Base-by-base conservation (phyloP, 2,113 vertebrate genomes). In the Daboia siamensis region DNA sequence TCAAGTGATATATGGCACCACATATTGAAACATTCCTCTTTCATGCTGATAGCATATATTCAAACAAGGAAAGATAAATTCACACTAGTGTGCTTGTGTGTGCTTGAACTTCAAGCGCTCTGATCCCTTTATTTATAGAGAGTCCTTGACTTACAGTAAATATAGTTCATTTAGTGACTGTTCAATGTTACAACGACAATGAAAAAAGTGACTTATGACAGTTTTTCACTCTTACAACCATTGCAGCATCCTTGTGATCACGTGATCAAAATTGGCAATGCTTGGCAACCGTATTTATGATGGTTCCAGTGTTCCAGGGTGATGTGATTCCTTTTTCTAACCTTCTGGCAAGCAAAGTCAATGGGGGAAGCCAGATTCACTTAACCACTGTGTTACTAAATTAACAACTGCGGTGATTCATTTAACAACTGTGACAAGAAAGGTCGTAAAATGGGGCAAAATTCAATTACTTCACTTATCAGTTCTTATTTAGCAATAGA, bases 1-100 rank as follows among this genome's bases (percentile, higher is more conserved):
- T 95, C 97, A 96, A 96, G 90, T 94, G 24, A 93, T 94, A 88
- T 52, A 93, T 88, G 95, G 96, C 94, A 93, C 87, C 95, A 87
- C 84, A 87, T 90, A 92, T 86, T 95, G 93, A 96, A 96, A 93
- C 93, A 96, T 92, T 94, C 89, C 90, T 95, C 86, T 94, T 95
- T 95, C 94, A 90, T 57, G 69, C 90, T 94, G 74, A 48, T 93
- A 95, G 95, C 93, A 96, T 80, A 92, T 92, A 96, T 96, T 95
- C 95, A 94, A 89, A 94, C 69, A 89, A 69, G 93, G 52, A 94
- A 93, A 17, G 84, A 84, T 94, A 93, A 95, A 94, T 93, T 93
- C 17, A 84, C 29, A 93, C 89, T 89, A 87, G 94, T 94, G 48
- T 69, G 64, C 64, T 69, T 69, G 29, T 15, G 4, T 69, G 29